Evolutionary conservation across 1,140 invertebrate genomes (phyloP).

Genomic region (Megalopta genalis): DNA sequence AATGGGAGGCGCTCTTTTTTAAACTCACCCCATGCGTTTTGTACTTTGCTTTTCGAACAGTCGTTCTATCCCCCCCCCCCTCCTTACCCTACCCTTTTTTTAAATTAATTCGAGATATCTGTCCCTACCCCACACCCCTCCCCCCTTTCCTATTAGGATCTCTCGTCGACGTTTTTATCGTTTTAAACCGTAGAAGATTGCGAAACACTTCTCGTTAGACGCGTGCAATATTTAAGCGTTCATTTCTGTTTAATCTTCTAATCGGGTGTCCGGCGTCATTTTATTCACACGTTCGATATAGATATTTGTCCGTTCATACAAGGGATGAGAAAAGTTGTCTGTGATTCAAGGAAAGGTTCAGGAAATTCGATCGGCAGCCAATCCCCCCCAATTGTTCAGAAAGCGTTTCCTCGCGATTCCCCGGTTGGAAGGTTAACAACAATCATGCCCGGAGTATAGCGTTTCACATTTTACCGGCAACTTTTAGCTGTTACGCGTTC

Average conservation of each 20-base stretch:
- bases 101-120: neutral
- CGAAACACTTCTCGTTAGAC: neutral
- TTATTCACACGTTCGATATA: too few relatives aligned
- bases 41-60: constrained; percentile 6
- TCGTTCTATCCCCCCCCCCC: neutral
- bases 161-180: constrained; percentile 1
- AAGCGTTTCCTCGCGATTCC: too few relatives aligned
- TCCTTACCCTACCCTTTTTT: neutral
- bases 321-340: too few relatives aligned
- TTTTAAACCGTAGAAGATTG: neutral
- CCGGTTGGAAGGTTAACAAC: too few relatives aligned
- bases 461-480: neutral
- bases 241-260: too few relatives aligned
- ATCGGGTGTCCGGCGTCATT: too few relatives aligned
- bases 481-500: neutral
- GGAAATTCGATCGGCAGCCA: too few relatives aligned
- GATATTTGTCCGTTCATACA: too few relatives aligned
- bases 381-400: too few relatives aligned
- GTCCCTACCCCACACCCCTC: too few relatives aligned
- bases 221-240: constrained; percentile 17
- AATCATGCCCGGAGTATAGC: constrained; percentile 4
- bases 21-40: constrained; percentile 8
- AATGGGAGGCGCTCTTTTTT: neutral
- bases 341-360: too few relatives aligned
- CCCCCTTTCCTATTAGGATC: neutral